Base-by-base conservation (phyloP, 2,113 vertebrate genomes). In the Argyrosomus japonicus region DNA sequence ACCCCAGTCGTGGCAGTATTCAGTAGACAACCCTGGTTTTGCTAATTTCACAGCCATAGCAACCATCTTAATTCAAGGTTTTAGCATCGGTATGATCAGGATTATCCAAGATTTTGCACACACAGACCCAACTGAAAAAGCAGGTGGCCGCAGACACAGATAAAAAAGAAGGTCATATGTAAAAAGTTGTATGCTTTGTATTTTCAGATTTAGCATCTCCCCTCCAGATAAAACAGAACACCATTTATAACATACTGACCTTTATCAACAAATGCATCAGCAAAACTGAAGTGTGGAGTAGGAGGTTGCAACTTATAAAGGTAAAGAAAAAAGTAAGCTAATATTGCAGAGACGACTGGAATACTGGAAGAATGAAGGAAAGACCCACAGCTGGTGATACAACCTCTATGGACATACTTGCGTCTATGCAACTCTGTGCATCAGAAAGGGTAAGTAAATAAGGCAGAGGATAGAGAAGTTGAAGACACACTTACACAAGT, bases 231-330 rank as follows among this genome's bases (percentile, higher is more conserved):
- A 65, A 70, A 43, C 36, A 72, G 21, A 65, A n/a, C 29, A 56
- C 23, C 17, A 51, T 23, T 57, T 79, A n/a, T 10, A 74, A 75
- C 47, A n/a, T 3, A 15, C 36, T 75, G 82, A 67, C 70, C 61
- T 64, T 82, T 79, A 61, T 63, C 65, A 69, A 60, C 73, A 64
- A 67, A 75, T 27, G 40, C 51, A 70, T 51, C 23, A 47, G 27
- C 32, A 64, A 70, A 10, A 48, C 43, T 47, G 10, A 76, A 68
- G 36, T 57, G 40, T 45, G 48, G 19, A 60, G 40, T 71, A 75
- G 18, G 77, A 70, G n/a, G 53, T 7, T 60, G 21, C 17, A 74
- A n/a, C 32, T 18, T 32, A 60, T 40, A 21, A 15, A 67, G 19
- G 23, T 3, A 10, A 50, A 25, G 7, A 43, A 40, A 32, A 54